A percentile compares a stretch with the other conserved stretches of the same genome.
Evolutionary conservation across 2,113 vertebrate genomes (phyloP).

Genomic region (Sigmodon hispidus): DNA sequence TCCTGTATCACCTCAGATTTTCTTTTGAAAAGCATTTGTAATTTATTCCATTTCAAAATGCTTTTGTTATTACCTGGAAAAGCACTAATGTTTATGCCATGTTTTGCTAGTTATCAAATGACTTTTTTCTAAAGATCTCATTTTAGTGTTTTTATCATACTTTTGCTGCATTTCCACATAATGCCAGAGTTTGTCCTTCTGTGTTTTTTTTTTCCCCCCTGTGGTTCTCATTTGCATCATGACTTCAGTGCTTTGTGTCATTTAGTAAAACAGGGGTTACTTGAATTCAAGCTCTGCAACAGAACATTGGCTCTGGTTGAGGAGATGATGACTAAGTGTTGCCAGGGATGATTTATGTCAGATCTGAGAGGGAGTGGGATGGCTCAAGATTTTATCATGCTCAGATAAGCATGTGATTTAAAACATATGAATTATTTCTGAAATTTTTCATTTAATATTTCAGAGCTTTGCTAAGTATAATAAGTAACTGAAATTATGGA

Average conservation of each 20-base stretch:
- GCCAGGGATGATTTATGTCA: neutral
- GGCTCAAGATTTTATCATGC: neutral
- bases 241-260: neutral
- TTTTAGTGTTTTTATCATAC: neutral
- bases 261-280: neutral
- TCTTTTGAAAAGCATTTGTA: neutral
- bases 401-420: neutral
- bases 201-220: neutral
- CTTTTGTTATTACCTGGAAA: neutral
- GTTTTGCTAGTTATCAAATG: neutral
- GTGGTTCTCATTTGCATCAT: neutral
- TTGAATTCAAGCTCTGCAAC: neutral
- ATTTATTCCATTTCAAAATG: neutral
- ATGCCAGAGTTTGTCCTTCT: neutral
- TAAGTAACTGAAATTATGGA: neutral
- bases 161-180: too few relatives aligned
- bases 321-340: neutral
- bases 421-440: neutral
- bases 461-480: neutral
- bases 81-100: neutral
- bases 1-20: neutral
- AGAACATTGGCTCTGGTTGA: neutral
- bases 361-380: neutral
- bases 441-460: conserved; percentile 19
- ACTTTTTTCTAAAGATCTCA: neutral